Evolutionary conservation across 1,140 invertebrate genomes (phyloP), one percentile per base, ranked within the genome.

Genomic region (Dendroctonus valens): DNA sequence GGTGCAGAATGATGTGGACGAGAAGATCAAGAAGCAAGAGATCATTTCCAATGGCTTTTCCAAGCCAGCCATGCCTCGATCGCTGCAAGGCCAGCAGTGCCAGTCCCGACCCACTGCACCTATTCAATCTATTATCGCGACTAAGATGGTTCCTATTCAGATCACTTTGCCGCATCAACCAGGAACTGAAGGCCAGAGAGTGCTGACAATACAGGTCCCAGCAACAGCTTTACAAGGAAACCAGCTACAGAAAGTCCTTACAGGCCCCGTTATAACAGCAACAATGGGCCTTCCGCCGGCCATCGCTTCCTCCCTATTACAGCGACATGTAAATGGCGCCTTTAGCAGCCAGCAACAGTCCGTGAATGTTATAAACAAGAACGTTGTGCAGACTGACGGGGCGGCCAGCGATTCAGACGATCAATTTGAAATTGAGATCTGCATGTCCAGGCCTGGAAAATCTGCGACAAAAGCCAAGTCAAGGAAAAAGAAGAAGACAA

Each of bases 241-340:
- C 74, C 84, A 86, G 67, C 69, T 87, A 15, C 84, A 85, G 59
- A 81, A 82, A 75, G 87, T 91, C 57, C 82, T 94, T 59, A 91
- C 90, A 15, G 91, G 91, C 39, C 90, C 91, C 37, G 86, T 93
- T 40, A 93, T 94, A 68, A 89, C 91, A 74, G 91, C 90, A 0
- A 93, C 91, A 49, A 92, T 94, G 84, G 85, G 86, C 72, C 82
- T 94, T 67, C 91, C 91, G 38, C 85, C 88, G 61, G 84, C 87
- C 41, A 76, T 91, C 73, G 91, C 93, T 52, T 89, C 90, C 1
- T 86, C 87, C 12, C 81, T 92, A 64, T 81, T 94, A 12, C 92
- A 94, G 73, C 90, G 93, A 74, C 92, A 94, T 78, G 90, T 96
- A 3, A 93, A 91, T 79, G 87, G 86, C 37, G 90, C 89, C n/a